Evolutionary conservation across 2,113 vertebrate species (phyloP), one percentile per base, ranked within the genome.

Genomic region (Crocuta crocuta): DNA sequence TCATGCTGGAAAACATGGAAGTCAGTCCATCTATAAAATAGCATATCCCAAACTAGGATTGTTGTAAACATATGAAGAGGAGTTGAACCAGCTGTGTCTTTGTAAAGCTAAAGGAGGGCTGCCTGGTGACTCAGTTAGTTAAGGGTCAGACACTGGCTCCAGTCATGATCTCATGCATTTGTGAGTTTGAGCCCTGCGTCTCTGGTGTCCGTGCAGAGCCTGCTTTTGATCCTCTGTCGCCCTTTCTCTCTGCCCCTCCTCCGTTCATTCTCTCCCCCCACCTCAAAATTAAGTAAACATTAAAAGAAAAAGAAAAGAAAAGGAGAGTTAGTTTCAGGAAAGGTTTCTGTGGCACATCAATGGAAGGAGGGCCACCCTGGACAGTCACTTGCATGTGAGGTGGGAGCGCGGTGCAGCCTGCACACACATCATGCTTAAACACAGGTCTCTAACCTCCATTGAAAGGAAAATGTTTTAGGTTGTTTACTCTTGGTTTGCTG

Each of bases 351-450:
- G 58, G 10, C 85, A 26, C 33, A 4, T 43, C 19, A 33, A 85
- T 13, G 65, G 63, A 21, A 70, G n/a, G 21, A 45, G 43, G 43
- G 31, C 76, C 65, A 23, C 43, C 31, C 55, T 74, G 43, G 24
- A 94, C 55, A 16, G 31, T 58, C 45, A 26, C 11, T 71, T 55
- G 4, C 15, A 16, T 9, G 4, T 23, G 65, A 45, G 50, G 16
- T n/a, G 16, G 9, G 1, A 33, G 39, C 10, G 4, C n/a, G 13
- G 2, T 66, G 43, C 39, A 63, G 23, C 7, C 17, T 68, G 9
- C 4, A 4, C 4, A 19, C 31, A 66, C 15, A 1, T 0, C 10
- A 0, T 35, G 10, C 26, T 50, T 11, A 74, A 13, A 31, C 12
- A 26, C 16, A n/a, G 11, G 19, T 68, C 33, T 91, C 65, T 28